These are phyloP conservation scores for Pomacea maculata DNA, from an alignment of 1,140 invertebrate species.

Conservation along the genomic window DNA sequence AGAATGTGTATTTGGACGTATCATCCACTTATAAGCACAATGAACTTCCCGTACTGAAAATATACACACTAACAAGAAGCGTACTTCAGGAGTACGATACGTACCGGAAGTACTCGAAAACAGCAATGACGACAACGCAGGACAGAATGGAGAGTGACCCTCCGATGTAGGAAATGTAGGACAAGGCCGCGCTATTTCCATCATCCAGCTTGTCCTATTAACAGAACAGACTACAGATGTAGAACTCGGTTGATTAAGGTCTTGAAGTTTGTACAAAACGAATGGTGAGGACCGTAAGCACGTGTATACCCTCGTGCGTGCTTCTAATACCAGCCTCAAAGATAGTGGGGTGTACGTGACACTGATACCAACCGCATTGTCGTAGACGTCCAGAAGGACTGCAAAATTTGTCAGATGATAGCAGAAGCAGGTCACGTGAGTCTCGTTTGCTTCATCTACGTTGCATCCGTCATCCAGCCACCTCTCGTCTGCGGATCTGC, in stretches of 20 bases:
- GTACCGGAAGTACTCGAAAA: conserved; percentile 56
- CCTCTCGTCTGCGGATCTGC: conserved; percentile 30
- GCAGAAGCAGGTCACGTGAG: conserved; percentile 91
- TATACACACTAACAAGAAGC: neutral
- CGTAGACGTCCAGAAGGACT: conserved; percentile 64
- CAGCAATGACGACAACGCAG: conserved; percentile 50
- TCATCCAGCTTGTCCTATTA: conserved; percentile 44
- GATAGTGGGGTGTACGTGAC: neutral
- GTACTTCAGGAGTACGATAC: neutral
- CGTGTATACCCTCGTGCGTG: too few species aligned
- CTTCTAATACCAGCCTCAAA: too few species aligned
- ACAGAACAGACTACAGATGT: neutral
- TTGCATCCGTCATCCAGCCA: conserved; percentile 93
- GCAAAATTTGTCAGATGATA: conserved; percentile 97
- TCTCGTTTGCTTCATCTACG: conserved; percentile 81
- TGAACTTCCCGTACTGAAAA: too few species aligned
- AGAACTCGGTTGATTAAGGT: too few species aligned
- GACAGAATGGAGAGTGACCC: conserved; percentile 49
- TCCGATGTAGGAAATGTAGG: conserved; percentile 54
- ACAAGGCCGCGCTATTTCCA: conserved; percentile 39
- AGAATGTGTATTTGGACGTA: too few species aligned
- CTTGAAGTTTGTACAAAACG: too few species aligned
- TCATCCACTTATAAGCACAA: too few species aligned
- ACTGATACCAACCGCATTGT: conserved; percentile 36
- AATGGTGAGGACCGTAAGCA: too few species aligned